phyloP scores from a whole-genome alignment of 2,888 invertebrate genomes.

The Coelopa pilipes region DNA sequence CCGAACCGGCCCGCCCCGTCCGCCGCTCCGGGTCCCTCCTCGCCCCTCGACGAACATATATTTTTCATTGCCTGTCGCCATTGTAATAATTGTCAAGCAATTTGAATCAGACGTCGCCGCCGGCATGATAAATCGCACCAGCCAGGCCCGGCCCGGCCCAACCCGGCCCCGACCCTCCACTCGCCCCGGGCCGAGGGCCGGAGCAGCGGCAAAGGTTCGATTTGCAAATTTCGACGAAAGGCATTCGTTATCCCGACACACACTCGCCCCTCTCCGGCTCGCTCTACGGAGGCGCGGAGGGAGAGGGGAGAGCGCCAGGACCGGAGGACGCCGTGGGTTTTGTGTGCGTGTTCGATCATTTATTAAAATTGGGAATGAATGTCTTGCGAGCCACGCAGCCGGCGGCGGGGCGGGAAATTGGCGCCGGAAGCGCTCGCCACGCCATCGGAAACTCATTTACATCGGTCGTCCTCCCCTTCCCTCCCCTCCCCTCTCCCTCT shows the following conservation, averaged over 20 bases:
- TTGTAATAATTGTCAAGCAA: constrained; percentile 64
- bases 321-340: neutral
- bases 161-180: neutral
- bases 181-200: too few relatives aligned
- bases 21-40: constrained; percentile 6
- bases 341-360: constrained; percentile 31
- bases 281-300: neutral
- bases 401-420: constrained; percentile 53
- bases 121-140: constrained; percentile 54
- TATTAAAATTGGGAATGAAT: constrained; percentile 35
- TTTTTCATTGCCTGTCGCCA: constrained; percentile 54
- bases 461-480: neutral
- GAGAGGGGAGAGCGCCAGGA: neutral
- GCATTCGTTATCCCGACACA: constrained; percentile 17
- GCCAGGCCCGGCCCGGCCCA: neutral
- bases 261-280: neutral
- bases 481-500: neutral
- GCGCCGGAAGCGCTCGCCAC: constrained; percentile 54
- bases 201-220: constrained; percentile 18
- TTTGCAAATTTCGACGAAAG: constrained; percentile 30
- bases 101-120: constrained; percentile 56
- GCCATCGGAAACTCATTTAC: constrained; percentile 58
- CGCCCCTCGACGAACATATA: constrained; percentile 35
- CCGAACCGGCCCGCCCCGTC: too few relatives aligned
- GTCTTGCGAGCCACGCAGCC: neutral